A percentile compares a stretch with the other conserved stretches of the same genome.
Evolutionary conservation across 2,888 invertebrate genomes (phyloP).

Genomic region (Drosophila atripex): DNA sequence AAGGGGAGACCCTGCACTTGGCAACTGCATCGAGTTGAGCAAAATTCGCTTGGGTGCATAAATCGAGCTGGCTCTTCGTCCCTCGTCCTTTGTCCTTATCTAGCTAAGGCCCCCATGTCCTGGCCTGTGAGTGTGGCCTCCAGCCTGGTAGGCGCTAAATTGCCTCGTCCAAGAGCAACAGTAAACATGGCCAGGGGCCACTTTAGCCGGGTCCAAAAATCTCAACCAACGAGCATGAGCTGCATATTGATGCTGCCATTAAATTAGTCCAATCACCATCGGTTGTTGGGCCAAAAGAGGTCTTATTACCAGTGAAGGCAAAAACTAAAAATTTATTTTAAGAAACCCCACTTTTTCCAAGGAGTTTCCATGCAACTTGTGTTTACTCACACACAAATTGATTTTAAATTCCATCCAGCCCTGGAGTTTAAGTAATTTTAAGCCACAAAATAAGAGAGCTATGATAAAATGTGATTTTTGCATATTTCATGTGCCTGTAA

Average conservation of each 20-base stretch:
- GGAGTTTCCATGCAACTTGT: neutral
- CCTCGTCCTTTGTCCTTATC: constrained; percentile 52
- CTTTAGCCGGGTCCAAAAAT: constrained; percentile 50
- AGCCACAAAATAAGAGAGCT: neutral
- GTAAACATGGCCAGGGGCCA: constrained; percentile 45
- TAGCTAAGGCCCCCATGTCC: constrained; percentile 33
- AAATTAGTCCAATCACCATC: constrained; percentile 51
- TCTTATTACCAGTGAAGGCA: neutral
- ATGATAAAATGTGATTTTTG: constrained; percentile 11
- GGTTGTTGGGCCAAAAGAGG: constrained; percentile 28
- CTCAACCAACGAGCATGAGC: constrained; percentile 20
- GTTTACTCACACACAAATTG: neutral
- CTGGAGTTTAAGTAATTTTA: constrained; percentile 6
- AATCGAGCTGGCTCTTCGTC: constrained; percentile 58
- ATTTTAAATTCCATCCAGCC: constrained; percentile 3
- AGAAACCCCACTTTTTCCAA: too few relatives aligned
- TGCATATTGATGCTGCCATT: constrained; percentile 44
- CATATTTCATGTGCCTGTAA: constrained; percentile 33
- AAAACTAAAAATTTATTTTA: too few relatives aligned
- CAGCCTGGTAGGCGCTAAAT: constrained; percentile 65
- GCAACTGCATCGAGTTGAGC: constrained; percentile 40
- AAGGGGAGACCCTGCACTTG: constrained; percentile 47
- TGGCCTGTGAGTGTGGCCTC: constrained; percentile 4
- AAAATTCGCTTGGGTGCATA: constrained; percentile 55
- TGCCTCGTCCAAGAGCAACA: constrained; percentile 35